Base-by-base conservation (phyloP, 2,888 invertebrate species). In the Napeogenes inachia region DNA sequence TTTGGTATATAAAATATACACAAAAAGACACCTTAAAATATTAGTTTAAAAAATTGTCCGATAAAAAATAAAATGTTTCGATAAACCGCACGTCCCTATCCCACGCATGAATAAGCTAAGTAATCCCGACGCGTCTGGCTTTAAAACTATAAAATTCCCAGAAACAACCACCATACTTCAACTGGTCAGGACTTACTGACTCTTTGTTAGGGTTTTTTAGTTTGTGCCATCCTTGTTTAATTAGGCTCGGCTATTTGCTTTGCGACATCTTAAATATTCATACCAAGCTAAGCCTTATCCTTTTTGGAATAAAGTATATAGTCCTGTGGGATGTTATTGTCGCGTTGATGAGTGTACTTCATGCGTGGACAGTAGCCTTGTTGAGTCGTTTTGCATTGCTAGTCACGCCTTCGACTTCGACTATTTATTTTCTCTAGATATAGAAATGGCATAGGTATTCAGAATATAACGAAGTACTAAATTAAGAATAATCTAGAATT, bases 101-200 rank as follows among this genome's bases (percentile, higher is more conserved):
- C 60, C 62, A 82, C 80, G 84, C 76, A 73, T 78, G 82, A 80
- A 73, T 79, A 75, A 74, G 69, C 88, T 88, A 82, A 88, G 79
- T 75, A 75, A 74, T 74, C 78, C 79, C 75, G 88, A 87, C 70
- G 70, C 69, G 71, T 66, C 69, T 63, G 73, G 74, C 74, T 75
- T 75, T 76, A 78, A 80, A 75, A 75, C 77, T 81, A 77, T 76
- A 76, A 71, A 72, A 72, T 75, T 87, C 85, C 84, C 85, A 78
- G 75, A 86, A 85, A 83, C 74, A 70, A 71, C 74, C 75, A 75
- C 75, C 73, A 68, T 68, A 72, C 81, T 70, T 76, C 80, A 72
- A 66, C 76, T 75, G 71, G 66, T 76, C 79, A 80, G 78, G 75
- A 77, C 76, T 77, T 74, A 75, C 74, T 71, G 72, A 73, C 66